phyloP scores from a whole-genome alignment of 2,797 vertebrate species.

The Silurus aristotelis region DNA sequence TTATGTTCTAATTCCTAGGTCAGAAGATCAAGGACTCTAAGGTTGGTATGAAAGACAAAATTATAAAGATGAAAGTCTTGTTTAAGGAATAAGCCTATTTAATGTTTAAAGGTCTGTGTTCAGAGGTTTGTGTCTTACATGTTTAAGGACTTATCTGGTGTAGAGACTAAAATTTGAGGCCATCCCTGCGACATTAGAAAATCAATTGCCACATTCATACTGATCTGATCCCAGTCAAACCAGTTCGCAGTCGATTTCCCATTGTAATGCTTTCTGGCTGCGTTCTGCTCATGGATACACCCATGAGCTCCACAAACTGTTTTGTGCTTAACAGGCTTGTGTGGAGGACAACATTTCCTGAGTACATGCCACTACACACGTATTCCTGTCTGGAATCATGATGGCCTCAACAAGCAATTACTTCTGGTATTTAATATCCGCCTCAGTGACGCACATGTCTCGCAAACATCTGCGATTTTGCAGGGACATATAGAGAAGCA shows the following conservation, averaged over 20 bases:
- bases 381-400: not conserved
- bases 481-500: not conserved
- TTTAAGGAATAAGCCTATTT: not conserved
- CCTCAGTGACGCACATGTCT: conserved; percentile 37
- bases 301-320: not conserved
- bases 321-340: not conserved
- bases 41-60: not conserved
- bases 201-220: no score
- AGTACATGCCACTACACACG: conserved; percentile 24
- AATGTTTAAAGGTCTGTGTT: not conserved
- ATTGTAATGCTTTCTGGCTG: not conserved
- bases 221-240: no score
- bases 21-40: not conserved
- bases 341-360: not conserved
- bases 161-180: not conserved
- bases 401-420: conserved; percentile 29
- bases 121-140: no score
- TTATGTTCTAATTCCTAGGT: not conserved
- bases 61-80: not conserved
- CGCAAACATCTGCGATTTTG: not conserved
- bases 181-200: not conserved
- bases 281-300: not conserved
- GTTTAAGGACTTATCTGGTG: not conserved
- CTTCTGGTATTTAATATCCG: conserved; percentile 38
- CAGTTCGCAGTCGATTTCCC: not conserved